Evolutionary conservation across 1,140 invertebrate genomes (phyloP).

Genomic region (Scaptodrosophila lebanonensis): DNA sequence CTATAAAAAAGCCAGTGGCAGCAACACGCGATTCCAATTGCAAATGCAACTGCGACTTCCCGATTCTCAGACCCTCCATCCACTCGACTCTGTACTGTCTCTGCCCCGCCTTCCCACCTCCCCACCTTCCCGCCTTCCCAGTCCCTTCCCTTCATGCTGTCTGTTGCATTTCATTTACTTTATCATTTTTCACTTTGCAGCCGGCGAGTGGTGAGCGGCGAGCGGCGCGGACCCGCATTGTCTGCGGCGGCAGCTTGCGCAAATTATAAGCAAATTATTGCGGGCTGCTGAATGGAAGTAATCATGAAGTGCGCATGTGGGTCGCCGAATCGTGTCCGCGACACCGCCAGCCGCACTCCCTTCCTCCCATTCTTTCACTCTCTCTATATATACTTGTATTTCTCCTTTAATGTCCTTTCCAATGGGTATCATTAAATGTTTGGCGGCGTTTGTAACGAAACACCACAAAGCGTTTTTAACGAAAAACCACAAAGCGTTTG

Average conservation of each 20-base stretch:
- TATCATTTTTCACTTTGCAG: constrained; percentile 54
- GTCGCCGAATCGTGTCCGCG: too few species aligned
- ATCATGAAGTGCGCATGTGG: constrained; percentile 38
- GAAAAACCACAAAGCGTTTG: too few species aligned
- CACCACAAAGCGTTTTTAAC: too few species aligned
- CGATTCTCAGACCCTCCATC: constrained; percentile 3
- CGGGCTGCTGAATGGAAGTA: constrained; percentile 58
- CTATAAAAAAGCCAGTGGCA: constrained; percentile 14
- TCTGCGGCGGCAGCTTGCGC: constrained; percentile 12
- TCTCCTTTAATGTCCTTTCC: constrained; percentile 68
- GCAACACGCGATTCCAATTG: constrained; percentile 28
- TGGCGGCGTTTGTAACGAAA: too few species aligned
- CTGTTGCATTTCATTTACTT: constrained; percentile 69
- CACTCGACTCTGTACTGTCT: constrained; percentile 20
- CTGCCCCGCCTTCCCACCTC: background rate
- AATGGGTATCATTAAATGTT: too few species aligned
- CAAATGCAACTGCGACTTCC: too few species aligned
- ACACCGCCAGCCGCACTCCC: too few species aligned
- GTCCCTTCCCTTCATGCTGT: constrained; percentile 24
- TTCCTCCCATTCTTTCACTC: constrained; percentile 26
- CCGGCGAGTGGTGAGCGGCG: background rate
- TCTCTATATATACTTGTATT: constrained; percentile 71
- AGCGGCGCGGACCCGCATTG: background rate
- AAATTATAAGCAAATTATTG: constrained; percentile 73
- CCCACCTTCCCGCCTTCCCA: too few species aligned